These are phyloP conservation scores for Salticus scenicus DNA, from an alignment of 2,888 invertebrate species.

Conservation along the genomic window DNA sequence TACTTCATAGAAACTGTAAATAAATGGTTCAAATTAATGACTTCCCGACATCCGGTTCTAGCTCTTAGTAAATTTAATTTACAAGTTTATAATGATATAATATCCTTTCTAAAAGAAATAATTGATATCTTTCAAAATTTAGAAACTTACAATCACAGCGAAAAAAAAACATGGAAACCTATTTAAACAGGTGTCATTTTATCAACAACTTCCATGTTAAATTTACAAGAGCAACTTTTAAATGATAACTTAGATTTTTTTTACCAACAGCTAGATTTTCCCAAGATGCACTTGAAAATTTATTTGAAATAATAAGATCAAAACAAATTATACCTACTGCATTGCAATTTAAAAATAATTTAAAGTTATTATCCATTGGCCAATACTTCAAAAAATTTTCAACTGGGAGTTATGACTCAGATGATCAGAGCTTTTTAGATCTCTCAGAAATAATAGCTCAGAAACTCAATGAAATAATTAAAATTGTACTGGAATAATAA, in stretches of 20 bases:
- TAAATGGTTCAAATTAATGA: constrained; percentile 26
- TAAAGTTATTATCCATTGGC: constrained; percentile 11
- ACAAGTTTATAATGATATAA: neutral
- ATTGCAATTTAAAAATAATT: constrained; percentile 21
- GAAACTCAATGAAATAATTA: neutral
- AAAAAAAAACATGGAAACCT: constrained; percentile 4
- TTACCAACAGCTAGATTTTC: neutral
- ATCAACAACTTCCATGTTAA: neutral
- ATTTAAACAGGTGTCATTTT: constrained; percentile 31
- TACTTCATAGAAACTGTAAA: neutral
- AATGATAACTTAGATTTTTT: neutral
- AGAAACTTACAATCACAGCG: neutral
- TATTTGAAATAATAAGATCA: neutral
- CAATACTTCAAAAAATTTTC: neutral
- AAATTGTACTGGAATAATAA: neutral
- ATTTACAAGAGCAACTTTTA: neutral
- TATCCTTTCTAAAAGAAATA: constrained; percentile 1
- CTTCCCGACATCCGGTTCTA: constrained; percentile 10
- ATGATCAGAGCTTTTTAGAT: neutral
- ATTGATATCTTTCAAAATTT: constrained; percentile 10
- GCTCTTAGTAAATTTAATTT: constrained; percentile 21
- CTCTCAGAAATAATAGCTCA: neutral
- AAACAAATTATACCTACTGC: constrained; percentile 9
- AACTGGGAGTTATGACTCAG: neutral
- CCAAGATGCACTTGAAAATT: neutral